A percentile compares a stretch with the other conserved stretches of the same genome.
Evolutionary conservation across 2,113 vertebrate species (phyloP).

Genomic region (human (Homo sapiens)): GRCh38 chr7:131648501-131649000

Average conservation of each 20-base stretch:
- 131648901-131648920: neutral
- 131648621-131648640: neutral
- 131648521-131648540: constrained; percentile 13
- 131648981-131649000: neutral
- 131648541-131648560: neutral
- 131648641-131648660: neutral
- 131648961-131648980: neutral
- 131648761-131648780: constrained; percentile 71
- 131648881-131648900: neutral
- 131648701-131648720: neutral
- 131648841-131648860: neutral
- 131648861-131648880: too few relatives aligned
- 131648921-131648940: neutral
- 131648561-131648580: neutral
- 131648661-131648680: neutral
- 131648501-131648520: neutral
- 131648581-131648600: neutral
- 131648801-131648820: constrained; percentile 33
- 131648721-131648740: neutral
- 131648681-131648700: constrained; percentile 16
- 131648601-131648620: neutral
- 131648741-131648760: constrained; percentile 64
- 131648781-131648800: constrained; percentile 69
- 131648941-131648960: neutral
- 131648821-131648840: constrained; percentile 14